Percentiles rank a stretch among this genome's conserved stretches.
Evolutionary conservation across 2,797 vertebrate species (phyloP).

Genomic region (Rhinichthys osculus): DNA sequence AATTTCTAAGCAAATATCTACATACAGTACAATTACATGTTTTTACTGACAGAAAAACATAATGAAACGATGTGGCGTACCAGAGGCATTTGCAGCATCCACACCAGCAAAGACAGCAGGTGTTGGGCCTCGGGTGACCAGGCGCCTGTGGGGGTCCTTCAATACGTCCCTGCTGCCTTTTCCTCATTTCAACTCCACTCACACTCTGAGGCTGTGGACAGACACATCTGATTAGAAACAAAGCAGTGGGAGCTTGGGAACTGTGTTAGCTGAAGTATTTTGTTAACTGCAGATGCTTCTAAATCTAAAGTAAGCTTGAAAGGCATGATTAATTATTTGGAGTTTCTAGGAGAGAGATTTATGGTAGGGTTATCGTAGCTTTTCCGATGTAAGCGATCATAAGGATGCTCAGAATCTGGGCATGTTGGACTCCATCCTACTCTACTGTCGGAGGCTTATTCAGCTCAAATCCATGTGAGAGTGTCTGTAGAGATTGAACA

Average conservation of each 20-base stretch:
- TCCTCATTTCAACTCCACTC: conserved; percentile 95
- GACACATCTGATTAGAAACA: conserved; percentile 40
- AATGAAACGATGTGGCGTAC: conserved; percentile 76
- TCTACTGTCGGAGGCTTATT: background rate
- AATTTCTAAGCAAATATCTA: background rate
- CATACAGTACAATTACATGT: background rate
- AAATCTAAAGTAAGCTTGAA: conserved; percentile 13
- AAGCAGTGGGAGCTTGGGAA: conserved; percentile 8
- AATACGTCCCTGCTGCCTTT: conserved; percentile 96
- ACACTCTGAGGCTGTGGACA: conserved; percentile 78
- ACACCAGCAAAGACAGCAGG: conserved; percentile 98
- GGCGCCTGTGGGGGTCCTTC: conserved; percentile 91
- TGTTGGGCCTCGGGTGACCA: conserved; percentile 94
- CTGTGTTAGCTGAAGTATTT: background rate
- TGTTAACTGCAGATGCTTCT: conserved; percentile 19
- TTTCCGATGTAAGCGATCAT: background rate
- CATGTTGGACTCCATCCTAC: background rate
- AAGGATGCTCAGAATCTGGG: background rate
- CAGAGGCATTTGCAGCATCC: conserved; percentile 99
- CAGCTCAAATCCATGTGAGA: background rate
- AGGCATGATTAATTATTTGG: conserved; percentile 1
- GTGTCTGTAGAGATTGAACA: background rate
- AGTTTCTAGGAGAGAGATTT: background rate
- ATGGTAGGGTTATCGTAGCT: background rate
- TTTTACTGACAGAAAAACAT: background rate